Conservation (phyloP, 1,140 invertebrate genomes). For the Cotesia vestalis region DNA sequence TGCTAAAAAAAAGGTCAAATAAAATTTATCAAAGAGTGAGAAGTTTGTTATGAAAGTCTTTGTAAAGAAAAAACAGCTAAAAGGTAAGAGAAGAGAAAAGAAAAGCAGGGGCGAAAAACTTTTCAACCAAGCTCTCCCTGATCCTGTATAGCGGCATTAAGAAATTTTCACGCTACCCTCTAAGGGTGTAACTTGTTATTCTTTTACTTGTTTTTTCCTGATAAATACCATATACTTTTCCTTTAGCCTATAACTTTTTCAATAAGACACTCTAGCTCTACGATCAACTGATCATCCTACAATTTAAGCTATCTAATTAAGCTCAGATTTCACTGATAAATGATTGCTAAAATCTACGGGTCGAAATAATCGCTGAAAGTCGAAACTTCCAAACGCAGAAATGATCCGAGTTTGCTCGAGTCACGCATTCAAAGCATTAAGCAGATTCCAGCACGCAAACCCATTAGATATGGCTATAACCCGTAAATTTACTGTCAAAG, state of each 20-base stretch:
- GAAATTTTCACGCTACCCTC: slow-evolving; percentile 33
- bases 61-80: slow-evolving; percentile 2
- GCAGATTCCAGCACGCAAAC: slow-evolving; percentile 29
- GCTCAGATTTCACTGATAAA: too few relatives aligned
- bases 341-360: too few relatives aligned
- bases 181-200: background rate
- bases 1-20: background rate
- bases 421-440: slow-evolving; percentile 27
- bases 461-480: slow-evolving; percentile 1
- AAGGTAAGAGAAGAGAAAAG: background rate
- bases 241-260: slow-evolving; percentile 28
- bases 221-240: slow-evolving; percentile 27
- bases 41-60: slow-evolving; percentile 36
- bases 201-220: slow-evolving; percentile 16
- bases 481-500: too few relatives aligned
- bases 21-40: slow-evolving; percentile 31
- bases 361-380: too few relatives aligned
- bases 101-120: slow-evolving; percentile 11
- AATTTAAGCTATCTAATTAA: too few relatives aligned
- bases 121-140: slow-evolving; percentile 18
- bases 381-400: background rate
- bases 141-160: slow-evolving; percentile 20
- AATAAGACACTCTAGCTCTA: slow-evolving; percentile 19
- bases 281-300: slow-evolving; percentile 28
- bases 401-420: slow-evolving; percentile 24